Evolutionary conservation across 2,888 invertebrate species (phyloP).

Genomic region (Drosophila lutescens): DNA sequence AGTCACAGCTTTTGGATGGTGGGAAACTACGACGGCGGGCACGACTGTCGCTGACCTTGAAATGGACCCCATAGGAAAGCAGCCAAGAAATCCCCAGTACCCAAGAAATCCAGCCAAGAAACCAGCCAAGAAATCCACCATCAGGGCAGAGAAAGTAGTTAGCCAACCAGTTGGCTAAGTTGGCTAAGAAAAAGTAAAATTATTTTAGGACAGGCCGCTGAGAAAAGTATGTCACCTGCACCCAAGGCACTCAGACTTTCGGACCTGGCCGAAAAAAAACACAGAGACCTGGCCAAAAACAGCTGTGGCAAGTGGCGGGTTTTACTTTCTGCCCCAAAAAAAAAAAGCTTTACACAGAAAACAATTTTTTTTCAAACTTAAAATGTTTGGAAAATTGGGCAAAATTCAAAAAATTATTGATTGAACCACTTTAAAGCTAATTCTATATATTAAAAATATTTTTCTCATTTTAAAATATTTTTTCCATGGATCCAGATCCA

Average conservation of each 20-base stretch:
- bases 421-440: no score
- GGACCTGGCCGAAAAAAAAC: slow-evolving; percentile 5
- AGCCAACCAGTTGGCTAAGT: slow-evolving; percentile 58
- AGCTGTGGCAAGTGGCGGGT: slow-evolving; percentile 47
- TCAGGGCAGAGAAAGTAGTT: slow-evolving; percentile 67
- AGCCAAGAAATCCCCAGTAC: slow-evolving; percentile 24
- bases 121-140: slow-evolving; percentile 34
- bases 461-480: no score
- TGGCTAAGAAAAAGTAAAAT: slow-evolving; percentile 69
- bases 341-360: neutral
- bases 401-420: no score
- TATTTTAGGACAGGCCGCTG: slow-evolving; percentile 69
- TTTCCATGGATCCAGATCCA: no score
- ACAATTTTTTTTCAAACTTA: neutral
- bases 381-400: neutral
- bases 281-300: slow-evolving; percentile 24
- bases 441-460: no score
- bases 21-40: slow-evolving; percentile 26
- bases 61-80: slow-evolving; percentile 50
- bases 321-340: slow-evolving; percentile 71
- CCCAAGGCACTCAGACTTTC: slow-evolving; percentile 33
- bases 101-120: slow-evolving; percentile 21
- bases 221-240: slow-evolving; percentile 74
- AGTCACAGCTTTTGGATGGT: slow-evolving; percentile 33
- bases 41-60: slow-evolving; percentile 60